These are phyloP conservation scores for Sarcophaga caerulescens DNA, from an alignment of 2,888 invertebrate species.

Conservation along the genomic window DNA sequence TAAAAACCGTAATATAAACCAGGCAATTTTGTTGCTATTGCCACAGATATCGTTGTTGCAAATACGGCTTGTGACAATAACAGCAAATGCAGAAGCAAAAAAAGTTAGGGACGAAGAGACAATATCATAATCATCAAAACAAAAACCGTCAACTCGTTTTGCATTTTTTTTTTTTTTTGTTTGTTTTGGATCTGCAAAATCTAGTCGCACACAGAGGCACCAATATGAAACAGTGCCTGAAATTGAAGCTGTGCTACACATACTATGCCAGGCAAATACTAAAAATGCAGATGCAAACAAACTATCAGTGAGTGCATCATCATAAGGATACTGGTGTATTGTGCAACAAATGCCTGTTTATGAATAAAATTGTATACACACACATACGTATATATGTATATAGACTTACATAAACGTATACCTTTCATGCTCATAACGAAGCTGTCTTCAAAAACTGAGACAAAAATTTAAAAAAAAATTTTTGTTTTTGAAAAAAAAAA, in stretches of 20 bases:
- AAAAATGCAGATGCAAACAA: conserved; percentile 10
- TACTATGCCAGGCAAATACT: conserved; percentile 1
- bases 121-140: conserved; percentile 58
- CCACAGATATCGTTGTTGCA: not conserved
- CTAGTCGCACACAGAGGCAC: not conserved
- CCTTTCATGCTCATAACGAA: conserved; percentile 53
- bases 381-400: not conserved
- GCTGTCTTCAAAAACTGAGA: conserved; percentile 45
- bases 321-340: conserved; percentile 15
- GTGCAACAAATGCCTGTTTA: not conserved
- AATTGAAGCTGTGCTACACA: not conserved
- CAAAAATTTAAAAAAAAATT: not conserved
- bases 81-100: not conserved
- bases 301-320: not conserved
- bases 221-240: not conserved
- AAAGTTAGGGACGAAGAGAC: not conserved
- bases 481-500: not conserved
- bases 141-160: conserved; percentile 54
- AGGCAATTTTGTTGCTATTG: conserved; percentile 29
- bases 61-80: conserved; percentile 48
- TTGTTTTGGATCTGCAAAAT: conserved; percentile 9
- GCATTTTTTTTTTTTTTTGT: not conserved
- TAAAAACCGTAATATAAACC: conserved; percentile 21
- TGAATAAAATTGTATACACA: not conserved
- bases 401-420: not conserved